Percentiles rank a stretch among this genome's conserved stretches.
phyloP scores from a whole-genome alignment of 1,140 invertebrate genomes.

The Arctopsyche grandis region DNA sequence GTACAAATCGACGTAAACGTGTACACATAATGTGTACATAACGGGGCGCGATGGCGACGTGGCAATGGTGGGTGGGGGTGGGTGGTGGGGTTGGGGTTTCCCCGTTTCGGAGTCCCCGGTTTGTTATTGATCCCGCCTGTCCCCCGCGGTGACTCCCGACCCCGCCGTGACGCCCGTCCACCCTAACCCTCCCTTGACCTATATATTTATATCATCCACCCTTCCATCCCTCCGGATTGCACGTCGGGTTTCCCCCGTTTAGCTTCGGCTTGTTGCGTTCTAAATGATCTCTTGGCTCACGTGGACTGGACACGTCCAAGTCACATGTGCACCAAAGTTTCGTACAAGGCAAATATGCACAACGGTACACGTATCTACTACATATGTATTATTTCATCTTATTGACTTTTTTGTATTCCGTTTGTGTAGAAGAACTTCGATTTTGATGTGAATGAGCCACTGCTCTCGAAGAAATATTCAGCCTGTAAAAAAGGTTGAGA shows the following conservation, averaged over 20 bases:
- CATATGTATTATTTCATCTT: no score
- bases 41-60: not conserved
- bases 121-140: slow-evolving; percentile 42
- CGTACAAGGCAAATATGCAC: no score
- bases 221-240: not conserved
- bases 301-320: no score
- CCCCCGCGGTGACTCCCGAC: slow-evolving; percentile 11
- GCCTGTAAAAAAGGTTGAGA: no score
- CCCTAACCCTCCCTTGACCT: slow-evolving; percentile 40
- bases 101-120: slow-evolving; percentile 1
- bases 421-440: no score
- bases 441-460: no score
- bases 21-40: not conserved
- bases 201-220: not conserved
- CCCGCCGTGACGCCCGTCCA: slow-evolving; percentile 3
- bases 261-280: not conserved
- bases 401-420: no score
- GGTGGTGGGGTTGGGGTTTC: not conserved
- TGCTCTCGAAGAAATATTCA: no score
- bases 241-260: not conserved
- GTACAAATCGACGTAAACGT: not conserved
- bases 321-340: no score
- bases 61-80: not conserved
- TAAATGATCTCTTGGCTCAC: not conserved
- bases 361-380: no score